Evolutionary conservation across 2,113 vertebrate genomes (phyloP).

Genomic region (Philantomba maxwellii): DNA sequence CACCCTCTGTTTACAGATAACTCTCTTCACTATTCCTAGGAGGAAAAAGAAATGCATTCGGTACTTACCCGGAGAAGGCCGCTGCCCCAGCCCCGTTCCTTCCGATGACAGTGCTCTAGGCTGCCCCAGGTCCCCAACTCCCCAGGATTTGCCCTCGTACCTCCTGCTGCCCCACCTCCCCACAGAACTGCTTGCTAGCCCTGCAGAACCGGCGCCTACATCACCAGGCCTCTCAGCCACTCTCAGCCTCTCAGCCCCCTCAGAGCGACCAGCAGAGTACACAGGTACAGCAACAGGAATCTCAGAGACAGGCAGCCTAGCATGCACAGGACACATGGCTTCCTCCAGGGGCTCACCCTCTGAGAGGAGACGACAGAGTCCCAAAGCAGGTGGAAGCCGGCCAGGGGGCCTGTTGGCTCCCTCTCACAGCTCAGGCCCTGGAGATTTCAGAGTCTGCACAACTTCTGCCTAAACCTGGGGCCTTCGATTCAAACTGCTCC

Average conservation of each 20-base stretch:
- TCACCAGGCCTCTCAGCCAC: constrained; percentile 70
- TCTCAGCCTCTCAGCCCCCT: constrained; percentile 63
- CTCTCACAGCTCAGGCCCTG: background rate
- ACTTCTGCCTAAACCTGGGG: background rate
- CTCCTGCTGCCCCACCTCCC: constrained; percentile 78
- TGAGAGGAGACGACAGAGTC: background rate
- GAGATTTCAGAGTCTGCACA: constrained; percentile 29
- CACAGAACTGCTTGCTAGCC: constrained; percentile 81
- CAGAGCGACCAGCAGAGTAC: constrained; percentile 55
- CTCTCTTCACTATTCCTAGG: constrained; percentile 98
- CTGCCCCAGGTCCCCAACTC: constrained; percentile 84
- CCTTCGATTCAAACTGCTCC: background rate
- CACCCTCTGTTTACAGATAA: constrained; percentile 92
- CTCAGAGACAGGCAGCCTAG: constrained; percentile 58
- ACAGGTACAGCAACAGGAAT: constrained; percentile 68
- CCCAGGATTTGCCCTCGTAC: constrained; percentile 78
- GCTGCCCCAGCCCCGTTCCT: constrained; percentile 96
- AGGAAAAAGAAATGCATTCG: constrained; percentile 99
- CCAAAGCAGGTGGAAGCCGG: background rate
- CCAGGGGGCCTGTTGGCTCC: background rate
- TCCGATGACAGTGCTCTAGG: constrained; percentile 98
- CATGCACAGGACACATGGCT: constrained; percentile 26
- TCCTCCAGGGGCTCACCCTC: background rate
- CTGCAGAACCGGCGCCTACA: constrained; percentile 72
- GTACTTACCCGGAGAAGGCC: constrained; percentile 95